Evolutionary conservation across 2,797 vertebrate species (phyloP).

Genomic region (Monodelphis domestica): DNA sequence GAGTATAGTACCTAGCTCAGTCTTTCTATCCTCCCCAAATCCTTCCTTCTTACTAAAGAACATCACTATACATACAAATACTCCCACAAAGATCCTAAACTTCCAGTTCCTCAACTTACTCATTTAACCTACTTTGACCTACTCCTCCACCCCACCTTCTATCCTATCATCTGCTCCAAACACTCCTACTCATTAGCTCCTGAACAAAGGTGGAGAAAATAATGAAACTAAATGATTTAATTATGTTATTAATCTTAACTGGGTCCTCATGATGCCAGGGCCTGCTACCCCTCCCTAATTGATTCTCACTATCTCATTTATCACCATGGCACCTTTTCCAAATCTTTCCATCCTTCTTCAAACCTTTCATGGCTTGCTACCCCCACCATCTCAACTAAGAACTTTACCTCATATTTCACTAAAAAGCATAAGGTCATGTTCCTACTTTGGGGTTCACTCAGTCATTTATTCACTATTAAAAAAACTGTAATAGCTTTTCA

Average conservation of each 20-base stretch:
- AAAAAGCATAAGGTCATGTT: background rate
- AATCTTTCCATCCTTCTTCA: background rate
- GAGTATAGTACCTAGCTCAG: no score
- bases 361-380: background rate
- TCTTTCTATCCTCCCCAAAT: no score
- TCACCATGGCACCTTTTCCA: background rate
- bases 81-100: no score
- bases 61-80: no score
- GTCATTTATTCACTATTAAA: background rate
- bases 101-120: no score
- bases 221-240: background rate
- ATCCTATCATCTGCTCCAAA: background rate
- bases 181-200: background rate
- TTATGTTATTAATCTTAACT: background rate
- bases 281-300: background rate
- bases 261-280: no score
- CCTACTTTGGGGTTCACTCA: background rate
- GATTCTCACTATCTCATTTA: background rate
- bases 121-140: no score
- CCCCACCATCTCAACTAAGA: background rate
- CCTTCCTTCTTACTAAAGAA: no score
- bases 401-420: background rate
- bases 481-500: background rate
- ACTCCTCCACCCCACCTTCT: no score
- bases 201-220: background rate